A percentile compares a stretch with the other conserved stretches of the same genome.
These are phyloP conservation scores for Contarinia nasturtii DNA, from an alignment of 1,140 invertebrate species.

Conservation along the genomic window DNA sequence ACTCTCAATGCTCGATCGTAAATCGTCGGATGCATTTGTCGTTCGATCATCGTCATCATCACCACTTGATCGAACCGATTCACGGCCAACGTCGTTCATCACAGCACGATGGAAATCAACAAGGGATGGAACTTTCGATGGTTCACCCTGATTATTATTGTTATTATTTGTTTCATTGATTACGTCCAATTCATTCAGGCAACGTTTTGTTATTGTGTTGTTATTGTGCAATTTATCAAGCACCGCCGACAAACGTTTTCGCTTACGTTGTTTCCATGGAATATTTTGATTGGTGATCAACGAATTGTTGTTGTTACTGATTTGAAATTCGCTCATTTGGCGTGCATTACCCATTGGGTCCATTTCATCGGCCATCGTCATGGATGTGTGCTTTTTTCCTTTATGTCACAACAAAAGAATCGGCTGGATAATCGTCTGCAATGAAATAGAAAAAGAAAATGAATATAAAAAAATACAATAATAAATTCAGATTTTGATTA, in stretches of 20 bases:
- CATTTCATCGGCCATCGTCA: slow-evolving; percentile 26
- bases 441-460: no score
- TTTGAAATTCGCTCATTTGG: slow-evolving; percentile 12
- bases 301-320: slow-evolving; percentile 31
- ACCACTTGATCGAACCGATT: neutral
- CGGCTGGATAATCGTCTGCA: no score
- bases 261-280: slow-evolving; percentile 38
- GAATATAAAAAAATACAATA: no score
- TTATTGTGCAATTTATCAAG: slow-evolving; percentile 41
- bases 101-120: neutral
- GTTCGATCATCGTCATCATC: neutral
- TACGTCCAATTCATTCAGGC: slow-evolving; percentile 15
- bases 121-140: slow-evolving; percentile 1
- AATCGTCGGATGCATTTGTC: neutral
- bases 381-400: slow-evolving; percentile 7
- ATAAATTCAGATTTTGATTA: no score
- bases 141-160: slow-evolving; percentile 11
- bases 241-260: slow-evolving; percentile 55
- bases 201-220: slow-evolving; percentile 7
- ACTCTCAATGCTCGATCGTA: neutral
- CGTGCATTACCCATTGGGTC: slow-evolving; percentile 22
- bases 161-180: slow-evolving; percentile 11
- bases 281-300: slow-evolving; percentile 40
- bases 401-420: no score
- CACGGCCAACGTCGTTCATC: no score